A percentile compares a stretch with the other conserved stretches of the same genome.
Conservation (phyloP, 2,797 vertebrate species). For the Rhinogobio ventralis region DNA sequence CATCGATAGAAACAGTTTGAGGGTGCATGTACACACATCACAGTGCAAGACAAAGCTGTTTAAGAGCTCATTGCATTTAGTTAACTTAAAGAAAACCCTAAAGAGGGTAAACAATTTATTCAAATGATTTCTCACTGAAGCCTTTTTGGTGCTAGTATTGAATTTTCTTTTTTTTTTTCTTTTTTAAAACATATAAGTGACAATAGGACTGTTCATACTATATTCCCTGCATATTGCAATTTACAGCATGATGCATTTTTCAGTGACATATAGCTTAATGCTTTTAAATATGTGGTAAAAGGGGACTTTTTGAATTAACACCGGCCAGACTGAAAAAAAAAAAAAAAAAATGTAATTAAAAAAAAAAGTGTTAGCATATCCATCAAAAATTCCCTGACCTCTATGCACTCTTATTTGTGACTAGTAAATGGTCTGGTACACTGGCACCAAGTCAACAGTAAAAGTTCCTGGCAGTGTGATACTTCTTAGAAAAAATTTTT, state of each 20-base stretch:
- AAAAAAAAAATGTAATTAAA: too few relatives aligned
- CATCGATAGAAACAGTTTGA: background rate
- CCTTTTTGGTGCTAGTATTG: too few relatives aligned
- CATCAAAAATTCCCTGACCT: background rate
- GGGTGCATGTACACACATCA: background rate
- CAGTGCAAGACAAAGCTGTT: background rate
- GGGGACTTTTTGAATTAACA: background rate
- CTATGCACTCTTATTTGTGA: background rate
- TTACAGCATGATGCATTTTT: background rate
- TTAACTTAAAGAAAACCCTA: background rate
- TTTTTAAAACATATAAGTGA: background rate
- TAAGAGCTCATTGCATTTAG: constrained; percentile 2
- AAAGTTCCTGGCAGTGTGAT: too few relatives aligned
- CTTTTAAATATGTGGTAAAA: background rate
- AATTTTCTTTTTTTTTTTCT: background rate
- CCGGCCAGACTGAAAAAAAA: background rate
- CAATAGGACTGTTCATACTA: background rate
- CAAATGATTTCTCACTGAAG: background rate
- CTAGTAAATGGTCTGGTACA: background rate
- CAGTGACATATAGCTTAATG: background rate
- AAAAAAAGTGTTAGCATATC: background rate
- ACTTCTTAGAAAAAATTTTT: too few relatives aligned
- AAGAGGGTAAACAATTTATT: constrained; percentile 1
- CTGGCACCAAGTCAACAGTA: background rate
- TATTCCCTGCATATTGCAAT: background rate